These are phyloP conservation scores for Ptilorrhoa leucosticta DNA, from an alignment of 2,113 vertebrate species.

Conservation along the genomic window DNA sequence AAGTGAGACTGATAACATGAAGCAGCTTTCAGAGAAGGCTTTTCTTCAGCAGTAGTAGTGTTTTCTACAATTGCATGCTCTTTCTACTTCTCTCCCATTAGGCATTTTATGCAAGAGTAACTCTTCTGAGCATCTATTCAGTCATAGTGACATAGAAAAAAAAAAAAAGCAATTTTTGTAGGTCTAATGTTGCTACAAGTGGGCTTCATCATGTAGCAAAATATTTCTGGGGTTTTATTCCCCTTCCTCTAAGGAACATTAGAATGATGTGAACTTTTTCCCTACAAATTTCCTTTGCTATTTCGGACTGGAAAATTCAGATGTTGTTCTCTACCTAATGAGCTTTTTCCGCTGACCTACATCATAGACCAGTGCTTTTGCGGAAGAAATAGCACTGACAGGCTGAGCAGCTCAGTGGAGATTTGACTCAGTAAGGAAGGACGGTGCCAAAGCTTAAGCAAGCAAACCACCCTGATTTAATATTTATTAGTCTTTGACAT, in stretches of 20 bases:
- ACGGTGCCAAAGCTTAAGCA: neutral
- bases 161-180: neutral
- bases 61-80: neutral
- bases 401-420: neutral
- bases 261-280: neutral
- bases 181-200: neutral
- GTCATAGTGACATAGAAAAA: neutral
- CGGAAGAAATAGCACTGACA: neutral
- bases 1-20: neutral
- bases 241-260: neutral
- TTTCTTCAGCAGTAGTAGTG: neutral
- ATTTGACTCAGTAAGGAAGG: neutral
- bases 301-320: neutral
- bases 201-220: neutral
- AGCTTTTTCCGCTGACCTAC: neutral
- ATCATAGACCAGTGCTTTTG: neutral
- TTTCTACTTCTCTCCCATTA: neutral
- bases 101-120: neutral
- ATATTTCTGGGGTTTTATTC: neutral
- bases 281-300: neutral
- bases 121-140: neutral
- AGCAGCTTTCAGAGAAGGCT: neutral
- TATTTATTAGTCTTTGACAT: constrained; percentile 23
- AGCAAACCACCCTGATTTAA: neutral
- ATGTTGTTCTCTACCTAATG: neutral